phyloP scores from a whole-genome alignment of 2,888 invertebrate species.

The Torymus tubicola region DNA sequence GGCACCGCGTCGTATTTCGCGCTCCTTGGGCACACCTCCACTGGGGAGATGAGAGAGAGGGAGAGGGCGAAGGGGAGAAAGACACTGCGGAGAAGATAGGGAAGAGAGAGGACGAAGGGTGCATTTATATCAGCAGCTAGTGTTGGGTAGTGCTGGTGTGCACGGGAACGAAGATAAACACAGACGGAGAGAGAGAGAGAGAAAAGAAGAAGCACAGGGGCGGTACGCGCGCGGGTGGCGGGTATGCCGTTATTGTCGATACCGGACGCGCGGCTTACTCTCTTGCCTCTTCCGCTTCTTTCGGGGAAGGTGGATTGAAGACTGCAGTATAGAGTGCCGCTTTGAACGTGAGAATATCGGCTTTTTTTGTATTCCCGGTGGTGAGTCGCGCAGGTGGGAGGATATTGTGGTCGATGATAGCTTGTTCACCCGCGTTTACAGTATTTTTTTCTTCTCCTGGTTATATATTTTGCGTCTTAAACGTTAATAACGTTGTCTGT shows the following conservation, averaged over 20 bases:
- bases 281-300: neutral
- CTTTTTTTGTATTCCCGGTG: too few relatives aligned
- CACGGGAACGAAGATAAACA: conserved; percentile 65
- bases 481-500: too few relatives aligned
- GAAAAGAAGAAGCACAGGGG: neutral
- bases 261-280: conserved; percentile 59
- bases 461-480: too few relatives aligned
- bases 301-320: neutral
- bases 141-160: conserved; percentile 37
- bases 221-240: neutral
- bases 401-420: too few relatives aligned
- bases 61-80: conserved; percentile 22
- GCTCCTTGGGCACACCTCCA: neutral
- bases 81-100: conserved; percentile 18
- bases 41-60: neutral
- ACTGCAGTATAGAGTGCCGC: neutral
- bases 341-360: conserved; percentile 7
- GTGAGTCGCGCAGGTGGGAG: too few relatives aligned
- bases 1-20: conserved; percentile 36
- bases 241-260: conserved; percentile 61
- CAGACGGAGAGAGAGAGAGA: conserved; percentile 46
- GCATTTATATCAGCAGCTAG: conserved; percentile 66
- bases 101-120: conserved; percentile 63
- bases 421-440: too few relatives aligned
- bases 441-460: too few relatives aligned